Percentiles rank a stretch among this genome's conserved stretches.
Evolutionary conservation across 2,888 invertebrate genomes (phyloP).

Genomic region (Heliconius hortense): DNA sequence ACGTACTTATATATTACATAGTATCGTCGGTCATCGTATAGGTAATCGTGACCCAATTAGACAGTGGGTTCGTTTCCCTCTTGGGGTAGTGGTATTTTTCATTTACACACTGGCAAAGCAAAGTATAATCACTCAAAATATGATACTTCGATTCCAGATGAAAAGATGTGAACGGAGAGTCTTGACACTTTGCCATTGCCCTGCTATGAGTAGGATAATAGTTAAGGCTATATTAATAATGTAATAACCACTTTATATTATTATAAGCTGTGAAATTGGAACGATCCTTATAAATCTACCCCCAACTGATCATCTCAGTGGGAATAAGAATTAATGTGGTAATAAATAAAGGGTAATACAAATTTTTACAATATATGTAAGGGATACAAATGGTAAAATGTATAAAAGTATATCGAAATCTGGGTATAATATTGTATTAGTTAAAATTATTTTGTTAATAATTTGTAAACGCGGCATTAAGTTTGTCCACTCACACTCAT

Average conservation of each 20-base stretch:
- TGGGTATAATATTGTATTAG: too few species aligned
- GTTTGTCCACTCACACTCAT: too few species aligned
- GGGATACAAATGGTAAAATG: neutral
- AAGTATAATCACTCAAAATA: too few species aligned
- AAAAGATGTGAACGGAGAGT: neutral
- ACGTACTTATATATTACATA: neutral
- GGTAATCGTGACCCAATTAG: too few species aligned
- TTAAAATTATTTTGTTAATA: too few species aligned
- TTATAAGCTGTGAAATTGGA: neutral
- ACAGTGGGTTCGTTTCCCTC: too few species aligned
- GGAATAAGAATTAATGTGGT: slow-evolving; percentile 13
- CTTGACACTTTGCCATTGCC: neutral
- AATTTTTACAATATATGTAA: neutral
- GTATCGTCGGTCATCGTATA: too few species aligned
- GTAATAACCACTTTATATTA: neutral
- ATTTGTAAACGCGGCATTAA: too few species aligned
- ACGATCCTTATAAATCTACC: slow-evolving; percentile 10
- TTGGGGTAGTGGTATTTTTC: too few species aligned
- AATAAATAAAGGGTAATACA: neutral
- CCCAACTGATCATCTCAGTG: slow-evolving; percentile 5
- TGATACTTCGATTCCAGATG: neutral
- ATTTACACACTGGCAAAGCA: too few species aligned
- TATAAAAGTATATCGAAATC: neutral
- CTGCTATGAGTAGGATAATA: neutral
- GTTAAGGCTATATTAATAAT: neutral